These are phyloP conservation scores for Cosmia trapezina DNA, from an alignment of 2,888 invertebrate species.

Conservation along the genomic window DNA sequence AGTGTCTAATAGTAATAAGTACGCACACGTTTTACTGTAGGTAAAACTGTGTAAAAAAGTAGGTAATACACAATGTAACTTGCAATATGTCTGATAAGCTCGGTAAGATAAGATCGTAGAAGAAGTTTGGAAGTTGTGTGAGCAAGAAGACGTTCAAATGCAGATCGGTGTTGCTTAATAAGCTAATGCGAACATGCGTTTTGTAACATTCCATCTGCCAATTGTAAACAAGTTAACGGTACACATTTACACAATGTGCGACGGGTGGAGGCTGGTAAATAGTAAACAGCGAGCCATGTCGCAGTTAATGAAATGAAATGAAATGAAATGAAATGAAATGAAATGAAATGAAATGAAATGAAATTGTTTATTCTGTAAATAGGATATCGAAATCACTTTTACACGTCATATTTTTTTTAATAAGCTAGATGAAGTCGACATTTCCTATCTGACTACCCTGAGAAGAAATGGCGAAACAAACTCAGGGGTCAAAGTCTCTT, in stretches of 20 bases:
- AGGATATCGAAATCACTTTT: too few relatives aligned
- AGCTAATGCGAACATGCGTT: neutral
- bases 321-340: too few relatives aligned
- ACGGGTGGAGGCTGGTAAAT: neutral
- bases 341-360: too few relatives aligned
- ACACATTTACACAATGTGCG: neutral
- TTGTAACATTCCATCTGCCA: neutral
- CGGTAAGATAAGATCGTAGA: neutral
- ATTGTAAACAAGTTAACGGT: neutral
- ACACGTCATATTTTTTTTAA: too few relatives aligned
- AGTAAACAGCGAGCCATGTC: slow-evolving; percentile 2
- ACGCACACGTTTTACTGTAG: neutral
- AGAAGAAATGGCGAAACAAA: too few relatives aligned
- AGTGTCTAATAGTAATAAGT: neutral
- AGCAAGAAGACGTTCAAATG: neutral
- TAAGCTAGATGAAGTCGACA: too few relatives aligned
- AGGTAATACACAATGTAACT: neutral
- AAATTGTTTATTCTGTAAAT: too few relatives aligned
- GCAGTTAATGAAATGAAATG: too few relatives aligned
- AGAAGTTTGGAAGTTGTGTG: neutral
- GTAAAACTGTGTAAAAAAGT: too few relatives aligned
- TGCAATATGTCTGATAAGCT: neutral
- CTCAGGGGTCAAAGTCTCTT: too few relatives aligned
- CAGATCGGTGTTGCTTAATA: neutral
- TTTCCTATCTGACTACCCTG: too few relatives aligned